phyloP scores from a whole-genome alignment of 2,113 vertebrate genomes.

The Origma solitaria region DNA sequence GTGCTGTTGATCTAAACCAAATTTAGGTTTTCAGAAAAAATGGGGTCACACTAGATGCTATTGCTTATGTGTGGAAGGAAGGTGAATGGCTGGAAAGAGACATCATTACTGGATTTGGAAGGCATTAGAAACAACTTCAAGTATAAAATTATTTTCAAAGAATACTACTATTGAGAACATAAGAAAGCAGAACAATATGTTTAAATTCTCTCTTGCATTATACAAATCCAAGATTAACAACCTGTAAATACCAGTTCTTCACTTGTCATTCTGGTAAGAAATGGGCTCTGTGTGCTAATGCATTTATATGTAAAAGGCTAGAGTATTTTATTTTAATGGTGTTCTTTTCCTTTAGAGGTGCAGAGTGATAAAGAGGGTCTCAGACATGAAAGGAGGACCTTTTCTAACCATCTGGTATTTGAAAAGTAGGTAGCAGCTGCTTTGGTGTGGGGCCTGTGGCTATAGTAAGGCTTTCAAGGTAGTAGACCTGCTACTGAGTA shows the following conservation, averaged over 20 bases:
- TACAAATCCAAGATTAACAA: neutral
- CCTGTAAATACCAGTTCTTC: neutral
- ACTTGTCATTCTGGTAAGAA: neutral
- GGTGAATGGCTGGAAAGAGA: neutral
- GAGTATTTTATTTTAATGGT: neutral
- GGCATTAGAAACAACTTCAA: neutral
- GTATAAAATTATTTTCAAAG: neutral
- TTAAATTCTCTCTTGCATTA: neutral
- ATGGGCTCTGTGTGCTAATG: neutral
- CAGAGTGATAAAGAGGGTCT: neutral
- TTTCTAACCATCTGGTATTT: neutral
- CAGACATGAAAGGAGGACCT: neutral
- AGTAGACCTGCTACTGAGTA: neutral
- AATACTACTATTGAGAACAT: neutral
- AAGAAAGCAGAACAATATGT: neutral
- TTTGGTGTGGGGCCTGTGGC: accelerated
- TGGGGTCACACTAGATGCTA: neutral
- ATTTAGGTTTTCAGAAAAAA: neutral
- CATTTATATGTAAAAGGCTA: neutral
- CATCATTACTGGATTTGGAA: neutral
- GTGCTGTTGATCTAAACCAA: neutral
- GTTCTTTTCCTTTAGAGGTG: neutral
- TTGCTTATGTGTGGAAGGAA: neutral
- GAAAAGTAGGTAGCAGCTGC: neutral
- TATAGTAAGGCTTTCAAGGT: neutral